Percentiles rank a stretch among this genome's conserved stretches.
Evolutionary conservation across 2,797 vertebrate species (phyloP).

Genomic region (Oreochromis grahami): DNA sequence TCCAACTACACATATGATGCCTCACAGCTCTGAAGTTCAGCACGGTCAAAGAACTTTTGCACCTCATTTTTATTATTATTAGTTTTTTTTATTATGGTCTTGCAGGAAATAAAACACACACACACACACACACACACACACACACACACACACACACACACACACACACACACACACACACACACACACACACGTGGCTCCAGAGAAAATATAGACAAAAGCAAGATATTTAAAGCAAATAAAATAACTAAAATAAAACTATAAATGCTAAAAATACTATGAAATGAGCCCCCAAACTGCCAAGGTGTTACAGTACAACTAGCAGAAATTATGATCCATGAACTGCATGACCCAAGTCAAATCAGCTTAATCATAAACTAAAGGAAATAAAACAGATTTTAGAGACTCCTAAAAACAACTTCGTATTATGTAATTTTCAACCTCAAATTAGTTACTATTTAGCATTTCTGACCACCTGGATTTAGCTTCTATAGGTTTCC

Average conservation of each 20-base stretch:
- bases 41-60: constrained; percentile 12
- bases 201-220: not conserved
- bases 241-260: not conserved
- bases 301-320: not conserved
- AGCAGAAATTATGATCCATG: not conserved
- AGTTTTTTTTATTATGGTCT: not conserved
- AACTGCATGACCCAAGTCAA: not conserved
- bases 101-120: not conserved
- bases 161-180: too few species aligned
- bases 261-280: not conserved
- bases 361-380: not conserved
- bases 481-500: not conserved
- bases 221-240: not conserved
- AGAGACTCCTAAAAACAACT: not conserved
- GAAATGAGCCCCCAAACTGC: not conserved
- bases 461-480: rapidly evolving
- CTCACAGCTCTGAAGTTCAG: not conserved
- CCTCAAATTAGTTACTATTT: not conserved
- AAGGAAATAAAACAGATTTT: not conserved
- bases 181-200: not conserved
- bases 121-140: too few species aligned
- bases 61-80: not conserved
- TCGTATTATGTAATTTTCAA: not conserved
- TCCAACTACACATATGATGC: not conserved
- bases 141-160: not conserved